These are phyloP conservation scores for Seladonia tumulorum DNA, from an alignment of 2,888 invertebrate species.

Conservation along the genomic window DNA sequence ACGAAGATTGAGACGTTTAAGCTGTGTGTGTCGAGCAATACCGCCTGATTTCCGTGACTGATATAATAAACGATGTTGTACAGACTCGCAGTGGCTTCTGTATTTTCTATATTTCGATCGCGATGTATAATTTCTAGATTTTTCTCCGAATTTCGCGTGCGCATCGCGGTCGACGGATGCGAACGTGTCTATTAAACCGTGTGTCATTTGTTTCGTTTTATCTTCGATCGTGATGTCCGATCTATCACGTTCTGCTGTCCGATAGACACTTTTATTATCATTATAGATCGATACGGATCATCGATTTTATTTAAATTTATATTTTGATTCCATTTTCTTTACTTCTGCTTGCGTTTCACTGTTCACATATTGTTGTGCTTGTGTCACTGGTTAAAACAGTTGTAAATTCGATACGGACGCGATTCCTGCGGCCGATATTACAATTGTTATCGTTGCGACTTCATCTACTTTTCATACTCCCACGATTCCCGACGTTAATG, in stretches of 20 bases:
- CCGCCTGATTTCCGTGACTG: neutral
- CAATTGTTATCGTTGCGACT: neutral
- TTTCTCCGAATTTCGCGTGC: neutral
- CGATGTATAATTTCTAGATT: neutral
- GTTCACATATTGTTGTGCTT: neutral
- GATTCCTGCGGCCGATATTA: neutral
- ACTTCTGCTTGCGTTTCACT: no score
- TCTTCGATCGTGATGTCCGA: neutral
- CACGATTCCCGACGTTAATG: neutral
- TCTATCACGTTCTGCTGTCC: neutral
- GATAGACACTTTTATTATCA: neutral
- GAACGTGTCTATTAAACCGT: neutral
- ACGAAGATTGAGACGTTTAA: neutral
- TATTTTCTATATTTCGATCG: neutral
- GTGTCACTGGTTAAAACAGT: neutral
- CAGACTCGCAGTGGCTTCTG: neutral
- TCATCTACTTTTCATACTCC: neutral
- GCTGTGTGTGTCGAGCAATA: neutral
- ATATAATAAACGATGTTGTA: conserved; percentile 2
- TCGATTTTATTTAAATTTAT: no score
- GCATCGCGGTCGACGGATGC: neutral
- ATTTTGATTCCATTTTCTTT: no score
- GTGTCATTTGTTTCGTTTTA: neutral
- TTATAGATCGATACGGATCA: neutral
- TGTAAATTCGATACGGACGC: neutral